Base-by-base conservation (phyloP, 2,113 vertebrate species). In the Ciconia stormi region DNA sequence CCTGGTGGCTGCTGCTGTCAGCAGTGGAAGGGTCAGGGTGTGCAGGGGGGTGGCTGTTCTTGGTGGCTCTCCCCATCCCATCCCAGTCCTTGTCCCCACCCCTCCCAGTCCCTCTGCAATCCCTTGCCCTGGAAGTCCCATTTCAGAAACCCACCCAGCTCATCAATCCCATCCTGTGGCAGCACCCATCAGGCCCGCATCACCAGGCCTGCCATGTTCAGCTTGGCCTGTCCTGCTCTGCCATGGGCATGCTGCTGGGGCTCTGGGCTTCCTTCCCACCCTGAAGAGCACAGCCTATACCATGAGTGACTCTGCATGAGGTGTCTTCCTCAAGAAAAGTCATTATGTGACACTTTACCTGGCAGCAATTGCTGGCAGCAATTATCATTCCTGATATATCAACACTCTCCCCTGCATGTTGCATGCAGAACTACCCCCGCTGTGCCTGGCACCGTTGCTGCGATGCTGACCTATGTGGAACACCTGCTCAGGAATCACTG, bases 361-460 rank as follows among this genome's bases (percentile, higher is more conserved):
- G 32, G 34, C n/a, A 49, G 5, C 30, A 21, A 2, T 72, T 42
- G 23, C 36, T 65, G 34, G 47, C 40, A 49, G 32, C 42, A 71
- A 36, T 18, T n/a, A 32, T 16, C 30, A 32, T 16, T 72, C 36
- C 52, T 66, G 36, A 14, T 34, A 21, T 5, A 47, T 3, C 14
- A 36, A 23, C 40, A 6, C 47, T n/a, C 11, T 44, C 16, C 52
- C 21, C 49, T 10, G 47, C 36, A 19, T 6, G 34, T 2, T 72
- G 56, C 47, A 10, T 23, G 80, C n/a, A 16, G 70, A 47, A 52
- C 30, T 22, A 25, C 2, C 32, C 20, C 47, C 3, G 1, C 34
- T 2, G 0, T 67, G 32, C 11, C 52, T 2, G 0, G 30, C 19
- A 34, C 6, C 1, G 0, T n/a, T 29, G 58, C 52, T 40, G 36